These are phyloP conservation scores for Theristus sp. DNA, from an alignment of 2,888 invertebrate species.

Conservation along the genomic window DNA sequence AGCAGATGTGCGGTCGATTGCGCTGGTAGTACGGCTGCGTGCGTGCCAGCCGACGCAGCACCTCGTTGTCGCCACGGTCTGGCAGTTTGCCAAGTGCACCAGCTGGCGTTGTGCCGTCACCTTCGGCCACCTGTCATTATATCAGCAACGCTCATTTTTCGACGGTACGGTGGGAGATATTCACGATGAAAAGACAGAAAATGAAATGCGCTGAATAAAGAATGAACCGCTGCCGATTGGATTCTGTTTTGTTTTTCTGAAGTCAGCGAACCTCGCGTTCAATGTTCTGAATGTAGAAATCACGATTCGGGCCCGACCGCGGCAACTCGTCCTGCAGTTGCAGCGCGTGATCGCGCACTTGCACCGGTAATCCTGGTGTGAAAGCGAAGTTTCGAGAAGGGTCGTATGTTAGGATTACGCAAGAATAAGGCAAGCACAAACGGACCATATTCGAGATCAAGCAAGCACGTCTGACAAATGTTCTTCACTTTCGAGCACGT, in stretches of 20 bases:
- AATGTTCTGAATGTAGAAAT: constrained; percentile 76
- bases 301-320: constrained; percentile 79
- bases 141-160: not conserved
- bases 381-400: not conserved
- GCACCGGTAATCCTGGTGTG: constrained; percentile 39
- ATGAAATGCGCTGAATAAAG: not conserved
- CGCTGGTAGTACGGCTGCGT: constrained; percentile 86
- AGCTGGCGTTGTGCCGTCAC: constrained; percentile 33
- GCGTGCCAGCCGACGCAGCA: constrained; percentile 65
- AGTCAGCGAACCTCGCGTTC: constrained; percentile 48
- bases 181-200: not conserved
- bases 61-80: constrained; percentile 48
- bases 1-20: constrained; percentile 83
- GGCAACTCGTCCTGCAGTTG: constrained; percentile 76
- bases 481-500: constrained; percentile 84
- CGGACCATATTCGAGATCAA: constrained; percentile 70
- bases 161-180: not conserved
- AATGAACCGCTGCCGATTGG: not conserved
- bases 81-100: constrained; percentile 39
- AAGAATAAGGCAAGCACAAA: not conserved
- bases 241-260: not conserved
- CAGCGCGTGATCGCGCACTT: constrained; percentile 69
- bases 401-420: no score
- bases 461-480: constrained; percentile 80
- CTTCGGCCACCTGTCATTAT: constrained; percentile 27